Evolutionary conservation across 2,113 vertebrate species (phyloP).

Genomic region (Anoura caudifer): DNA sequence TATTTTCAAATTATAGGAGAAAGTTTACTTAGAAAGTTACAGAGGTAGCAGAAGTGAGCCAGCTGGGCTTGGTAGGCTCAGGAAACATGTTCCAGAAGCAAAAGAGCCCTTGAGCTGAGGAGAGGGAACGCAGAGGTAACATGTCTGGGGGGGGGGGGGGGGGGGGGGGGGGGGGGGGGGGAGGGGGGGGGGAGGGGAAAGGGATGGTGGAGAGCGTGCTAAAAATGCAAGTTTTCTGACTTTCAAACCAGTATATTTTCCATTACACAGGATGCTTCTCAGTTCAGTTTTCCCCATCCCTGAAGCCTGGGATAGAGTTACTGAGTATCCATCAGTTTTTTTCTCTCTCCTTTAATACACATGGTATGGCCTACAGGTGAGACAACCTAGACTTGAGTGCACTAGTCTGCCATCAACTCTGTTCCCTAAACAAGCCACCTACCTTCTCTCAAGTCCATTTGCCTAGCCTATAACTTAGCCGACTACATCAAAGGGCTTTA

Average conservation of each 20-base stretch:
- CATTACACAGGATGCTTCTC: not conserved
- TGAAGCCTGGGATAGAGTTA: not conserved
- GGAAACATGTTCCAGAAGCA: not conserved
- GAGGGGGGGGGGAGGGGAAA: too few relatives aligned
- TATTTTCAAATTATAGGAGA: not conserved
- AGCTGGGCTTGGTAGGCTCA: not conserved
- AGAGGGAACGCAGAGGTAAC: not conserved
- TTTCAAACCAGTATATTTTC: not conserved
- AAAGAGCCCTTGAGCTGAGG: not conserved
- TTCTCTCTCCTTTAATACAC: not conserved
- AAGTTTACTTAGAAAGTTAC: not conserved
- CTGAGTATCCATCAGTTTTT: not conserved
- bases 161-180: not conserved
- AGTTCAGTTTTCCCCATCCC: not conserved
- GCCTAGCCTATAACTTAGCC: not conserved
- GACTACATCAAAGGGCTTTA: not conserved
- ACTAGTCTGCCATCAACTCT: not conserved
- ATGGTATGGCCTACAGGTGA: not conserved
- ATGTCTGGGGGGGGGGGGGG: not conserved
- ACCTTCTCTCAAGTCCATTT: not conserved
- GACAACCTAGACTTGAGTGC: not conserved
- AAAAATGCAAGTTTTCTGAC: not conserved
- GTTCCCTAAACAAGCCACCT: not conserved
- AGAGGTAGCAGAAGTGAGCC: not conserved
- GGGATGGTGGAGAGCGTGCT: not conserved